Percentiles rank a stretch among this genome's conserved stretches.
Conservation (phyloP, 2,888 invertebrate species). For the Romanomermis culicivorax region DNA sequence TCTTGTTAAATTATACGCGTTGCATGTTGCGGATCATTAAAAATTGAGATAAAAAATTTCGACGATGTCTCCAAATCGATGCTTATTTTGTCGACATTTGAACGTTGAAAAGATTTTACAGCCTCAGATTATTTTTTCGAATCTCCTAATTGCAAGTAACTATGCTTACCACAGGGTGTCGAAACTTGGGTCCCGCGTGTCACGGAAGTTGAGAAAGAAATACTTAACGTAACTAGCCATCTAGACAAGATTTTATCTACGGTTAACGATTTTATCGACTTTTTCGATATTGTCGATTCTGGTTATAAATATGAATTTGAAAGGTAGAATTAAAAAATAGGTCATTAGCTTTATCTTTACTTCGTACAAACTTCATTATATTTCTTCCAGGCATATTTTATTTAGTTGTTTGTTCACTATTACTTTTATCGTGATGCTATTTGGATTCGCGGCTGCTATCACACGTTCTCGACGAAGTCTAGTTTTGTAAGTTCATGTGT, state of each 20-base stretch:
- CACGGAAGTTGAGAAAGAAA: background rate
- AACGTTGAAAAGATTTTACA: background rate
- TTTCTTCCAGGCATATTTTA: background rate
- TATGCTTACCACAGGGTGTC: background rate
- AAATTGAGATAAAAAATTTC: no score
- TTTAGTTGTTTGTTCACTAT: background rate
- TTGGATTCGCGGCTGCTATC: background rate
- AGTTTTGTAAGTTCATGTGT: background rate
- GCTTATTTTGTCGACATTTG: no score
- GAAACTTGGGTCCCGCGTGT: background rate
- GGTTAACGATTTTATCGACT: background rate
- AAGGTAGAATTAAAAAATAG: background rate
- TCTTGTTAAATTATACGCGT: no score
- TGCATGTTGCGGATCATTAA: no score
- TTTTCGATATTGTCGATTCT: background rate
- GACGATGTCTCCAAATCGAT: no score
- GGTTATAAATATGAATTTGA: background rate
- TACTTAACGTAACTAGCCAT: background rate
- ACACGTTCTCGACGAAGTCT: background rate
- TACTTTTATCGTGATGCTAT: background rate
- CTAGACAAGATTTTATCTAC: background rate
- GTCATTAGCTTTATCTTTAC: background rate
- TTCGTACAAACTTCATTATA: background rate
- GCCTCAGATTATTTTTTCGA: background rate
- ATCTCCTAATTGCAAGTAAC: no score